These are phyloP conservation scores for Mayetiola destructor DNA, from an alignment of 2,888 invertebrate species.

Conservation along the genomic window DNA sequence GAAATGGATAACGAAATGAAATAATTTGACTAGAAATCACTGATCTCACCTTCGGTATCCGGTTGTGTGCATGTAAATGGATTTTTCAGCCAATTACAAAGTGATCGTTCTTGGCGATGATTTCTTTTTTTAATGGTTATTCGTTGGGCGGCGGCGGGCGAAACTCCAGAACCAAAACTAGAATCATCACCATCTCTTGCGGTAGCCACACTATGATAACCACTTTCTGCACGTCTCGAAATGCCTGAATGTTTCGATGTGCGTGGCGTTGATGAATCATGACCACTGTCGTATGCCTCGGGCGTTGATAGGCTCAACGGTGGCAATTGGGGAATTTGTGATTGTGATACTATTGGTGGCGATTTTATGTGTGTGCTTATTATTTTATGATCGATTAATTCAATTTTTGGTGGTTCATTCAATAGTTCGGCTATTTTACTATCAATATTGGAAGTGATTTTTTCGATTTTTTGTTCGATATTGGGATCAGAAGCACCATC, in stretches of 20 bases:
- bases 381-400: constrained; percentile 16
- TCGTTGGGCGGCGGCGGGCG: constrained; percentile 19
- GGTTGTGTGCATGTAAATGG: constrained; percentile 66
- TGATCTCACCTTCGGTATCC: constrained; percentile 53
- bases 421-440: constrained; percentile 30
- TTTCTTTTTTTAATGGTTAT: constrained; percentile 26
- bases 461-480: constrained; percentile 34
- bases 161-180: constrained; percentile 55
- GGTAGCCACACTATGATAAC: constrained; percentile 75
- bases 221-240: constrained; percentile 70
- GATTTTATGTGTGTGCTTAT: constrained; percentile 17
- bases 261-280: constrained; percentile 68
- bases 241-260: constrained; percentile 71
- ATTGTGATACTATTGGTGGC: constrained; percentile 30
- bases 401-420: constrained; percentile 24
- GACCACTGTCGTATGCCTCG: constrained; percentile 70
- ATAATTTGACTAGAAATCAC: constrained; percentile 40
- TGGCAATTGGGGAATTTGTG: constrained; percentile 26
- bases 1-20: background rate
- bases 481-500: constrained; percentile 91
- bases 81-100: constrained; percentile 61
- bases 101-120: constrained; percentile 55
- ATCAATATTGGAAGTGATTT: constrained; percentile 25
- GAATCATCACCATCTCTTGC: constrained; percentile 63
- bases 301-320: constrained; percentile 35